A percentile compares a stretch with the other conserved stretches of the same genome.
Evolutionary conservation across 2,113 vertebrate species (phyloP).

Genomic region (Hemiprocne comata): DNA sequence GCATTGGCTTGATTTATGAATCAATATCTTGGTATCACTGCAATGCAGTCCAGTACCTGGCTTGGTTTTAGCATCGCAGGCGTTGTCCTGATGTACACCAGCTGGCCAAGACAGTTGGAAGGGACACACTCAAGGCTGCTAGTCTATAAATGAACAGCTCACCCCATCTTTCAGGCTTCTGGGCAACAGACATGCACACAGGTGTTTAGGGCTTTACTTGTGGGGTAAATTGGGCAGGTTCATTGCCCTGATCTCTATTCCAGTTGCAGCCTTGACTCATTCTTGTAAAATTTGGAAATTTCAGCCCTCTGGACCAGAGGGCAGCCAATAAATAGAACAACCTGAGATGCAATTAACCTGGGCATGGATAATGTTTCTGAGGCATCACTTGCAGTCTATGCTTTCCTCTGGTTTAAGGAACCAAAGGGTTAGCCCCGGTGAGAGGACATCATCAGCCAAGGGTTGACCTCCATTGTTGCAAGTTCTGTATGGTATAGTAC

Average conservation of each 20-base stretch:
- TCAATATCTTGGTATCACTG: not conserved
- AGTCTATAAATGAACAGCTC: not conserved
- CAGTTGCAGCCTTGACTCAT: not conserved
- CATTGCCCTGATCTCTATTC: not conserved
- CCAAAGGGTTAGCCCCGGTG: not conserved
- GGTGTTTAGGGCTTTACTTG: not conserved
- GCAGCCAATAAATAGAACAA: not conserved
- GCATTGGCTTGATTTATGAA: not conserved
- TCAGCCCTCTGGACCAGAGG: not conserved
- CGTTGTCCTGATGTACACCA: not conserved
- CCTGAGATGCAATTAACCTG: not conserved
- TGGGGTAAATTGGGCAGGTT: not conserved
- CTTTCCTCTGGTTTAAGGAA: not conserved
- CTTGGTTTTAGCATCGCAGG: not conserved
- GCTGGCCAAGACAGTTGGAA: not conserved
- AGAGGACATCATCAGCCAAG: not conserved
- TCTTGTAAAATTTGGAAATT: not conserved
- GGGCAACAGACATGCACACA: not conserved
- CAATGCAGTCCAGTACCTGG: not conserved
- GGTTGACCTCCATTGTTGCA: not conserved
- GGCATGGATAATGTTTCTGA: not conserved
- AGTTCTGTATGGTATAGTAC: not conserved
- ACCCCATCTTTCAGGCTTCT: not conserved
- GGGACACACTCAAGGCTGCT: not conserved
- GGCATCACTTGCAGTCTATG: not conserved